A percentile compares a stretch with the other conserved stretches of the same genome.
These are phyloP conservation scores for Euglossa dilemma DNA, from an alignment of 1,140 invertebrate genomes.

Conservation along the genomic window DNA sequence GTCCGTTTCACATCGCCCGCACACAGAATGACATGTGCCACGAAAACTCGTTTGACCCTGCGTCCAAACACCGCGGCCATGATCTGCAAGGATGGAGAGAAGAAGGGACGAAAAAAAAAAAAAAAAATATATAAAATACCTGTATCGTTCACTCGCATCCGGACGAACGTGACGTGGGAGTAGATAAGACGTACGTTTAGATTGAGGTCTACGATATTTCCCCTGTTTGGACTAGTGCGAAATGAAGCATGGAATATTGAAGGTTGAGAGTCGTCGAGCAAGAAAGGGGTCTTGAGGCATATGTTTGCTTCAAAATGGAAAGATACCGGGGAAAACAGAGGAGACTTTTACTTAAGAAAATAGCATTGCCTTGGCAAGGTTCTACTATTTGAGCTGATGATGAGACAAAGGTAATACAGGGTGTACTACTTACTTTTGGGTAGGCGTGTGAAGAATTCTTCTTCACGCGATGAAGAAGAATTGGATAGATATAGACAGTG, in stretches of 20 bases:
- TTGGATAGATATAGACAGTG: too few relatives aligned
- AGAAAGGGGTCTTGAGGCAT: not conserved
- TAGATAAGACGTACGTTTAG: constrained; percentile 43
- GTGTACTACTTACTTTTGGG: too few relatives aligned
- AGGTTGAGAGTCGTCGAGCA: not conserved
- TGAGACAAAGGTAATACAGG: too few relatives aligned
- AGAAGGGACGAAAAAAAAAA: not conserved
- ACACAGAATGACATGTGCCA: not conserved
- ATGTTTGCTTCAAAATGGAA: not conserved
- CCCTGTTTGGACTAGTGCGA: constrained; percentile 1
- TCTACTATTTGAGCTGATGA: too few relatives aligned
- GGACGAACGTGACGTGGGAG: constrained; percentile 22
- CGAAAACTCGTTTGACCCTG: constrained; percentile 42
- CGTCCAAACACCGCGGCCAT: not conserved
- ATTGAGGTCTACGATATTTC: constrained; percentile 50
- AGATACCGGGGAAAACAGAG: too few relatives aligned
- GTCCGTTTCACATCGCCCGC: constrained; percentile 35
- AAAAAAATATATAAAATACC: constrained; percentile 28
- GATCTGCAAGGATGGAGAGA: constrained; percentile 24
- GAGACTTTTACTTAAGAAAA: not conserved
- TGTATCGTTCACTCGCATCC: constrained; percentile 39
- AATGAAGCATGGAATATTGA: constrained; percentile 15
- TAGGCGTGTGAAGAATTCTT: too few relatives aligned
- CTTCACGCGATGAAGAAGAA: not conserved
- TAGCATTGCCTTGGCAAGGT: too few relatives aligned